Conservation (phyloP, 2,888 invertebrate genomes). For the Trichopria drosophilae region DNA sequence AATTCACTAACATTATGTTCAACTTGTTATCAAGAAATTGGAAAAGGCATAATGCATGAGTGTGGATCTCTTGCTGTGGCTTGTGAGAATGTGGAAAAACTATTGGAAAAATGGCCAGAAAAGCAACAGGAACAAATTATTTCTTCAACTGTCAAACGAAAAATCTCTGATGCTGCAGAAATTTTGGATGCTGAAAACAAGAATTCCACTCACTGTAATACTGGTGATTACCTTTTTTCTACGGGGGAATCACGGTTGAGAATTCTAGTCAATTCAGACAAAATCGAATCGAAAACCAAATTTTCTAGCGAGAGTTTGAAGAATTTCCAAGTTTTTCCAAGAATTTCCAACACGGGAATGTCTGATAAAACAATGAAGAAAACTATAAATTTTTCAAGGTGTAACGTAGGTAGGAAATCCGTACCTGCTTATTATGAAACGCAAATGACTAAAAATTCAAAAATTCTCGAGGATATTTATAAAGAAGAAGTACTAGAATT, state of each 20-base stretch:
- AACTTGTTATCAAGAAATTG: not conserved
- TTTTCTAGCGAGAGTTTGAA: not conserved
- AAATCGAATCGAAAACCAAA: not conserved
- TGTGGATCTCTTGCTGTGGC: not conserved
- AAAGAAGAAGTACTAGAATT: constrained; percentile 3
- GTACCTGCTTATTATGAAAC: constrained; percentile 7
- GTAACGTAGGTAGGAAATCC: constrained; percentile 4
- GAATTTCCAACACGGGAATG: constrained; percentile 2
- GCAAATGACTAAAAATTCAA: constrained; percentile 3
- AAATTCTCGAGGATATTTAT: not conserved
- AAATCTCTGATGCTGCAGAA: no score
- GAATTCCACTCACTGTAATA: no score
- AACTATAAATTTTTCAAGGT: not conserved
- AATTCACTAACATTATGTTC: not conserved
- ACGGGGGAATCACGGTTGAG: no score
- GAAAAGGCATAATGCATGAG: not conserved
- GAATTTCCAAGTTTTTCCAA: constrained; percentile 1
- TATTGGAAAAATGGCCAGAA: no score
- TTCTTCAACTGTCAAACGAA: no score
- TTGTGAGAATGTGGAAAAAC: no score
- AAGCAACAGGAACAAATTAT: no score
- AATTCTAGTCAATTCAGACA: no score
- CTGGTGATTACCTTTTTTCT: no score
- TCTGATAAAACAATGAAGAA: not conserved
- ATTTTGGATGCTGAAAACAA: no score